Percentiles rank a stretch among this genome's conserved stretches.
Conservation (phyloP, 2,797 vertebrate genomes). For the Typhlichthys eigenmanni region DNA sequence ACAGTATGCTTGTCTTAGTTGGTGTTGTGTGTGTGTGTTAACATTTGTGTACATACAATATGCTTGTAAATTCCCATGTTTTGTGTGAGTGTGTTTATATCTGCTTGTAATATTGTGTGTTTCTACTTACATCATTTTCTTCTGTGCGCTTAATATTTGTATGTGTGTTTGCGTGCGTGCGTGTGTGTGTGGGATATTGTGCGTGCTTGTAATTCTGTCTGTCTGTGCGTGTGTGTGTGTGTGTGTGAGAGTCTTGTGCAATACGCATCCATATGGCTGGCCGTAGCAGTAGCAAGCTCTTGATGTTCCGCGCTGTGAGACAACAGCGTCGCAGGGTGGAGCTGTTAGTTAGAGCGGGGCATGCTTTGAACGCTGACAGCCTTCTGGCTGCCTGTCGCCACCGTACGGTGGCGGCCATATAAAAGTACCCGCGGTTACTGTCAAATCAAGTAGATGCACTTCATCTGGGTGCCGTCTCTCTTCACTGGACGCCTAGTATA, state of each 20-base stretch:
- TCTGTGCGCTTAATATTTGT: too few relatives aligned
- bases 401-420: constrained; percentile 58
- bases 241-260: constrained; percentile 6
- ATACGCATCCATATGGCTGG: constrained; percentile 31
- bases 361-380: constrained; percentile 63
- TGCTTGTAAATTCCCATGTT: too few relatives aligned
- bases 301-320: constrained; percentile 54
- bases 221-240: not conserved
- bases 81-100: not conserved
- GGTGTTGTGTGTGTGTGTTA: not conserved
- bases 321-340: constrained; percentile 44
- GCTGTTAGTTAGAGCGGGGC: constrained; percentile 55
- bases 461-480: constrained; percentile 45
- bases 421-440: constrained; percentile 62
- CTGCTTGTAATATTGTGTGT: too few relatives aligned
- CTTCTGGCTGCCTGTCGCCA: constrained; percentile 58
- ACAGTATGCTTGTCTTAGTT: too few relatives aligned
- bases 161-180: too few relatives aligned
- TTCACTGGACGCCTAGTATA: constrained; percentile 40
- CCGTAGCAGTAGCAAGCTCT: constrained; percentile 32
- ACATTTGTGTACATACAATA: not conserved
- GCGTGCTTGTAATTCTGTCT: too few relatives aligned
- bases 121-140: too few relatives aligned
- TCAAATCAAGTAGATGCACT: constrained; percentile 49
- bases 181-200: too few relatives aligned